Conservation (phyloP, 2,113 vertebrate genomes). For the Lutjanus erythropterus region DNA sequence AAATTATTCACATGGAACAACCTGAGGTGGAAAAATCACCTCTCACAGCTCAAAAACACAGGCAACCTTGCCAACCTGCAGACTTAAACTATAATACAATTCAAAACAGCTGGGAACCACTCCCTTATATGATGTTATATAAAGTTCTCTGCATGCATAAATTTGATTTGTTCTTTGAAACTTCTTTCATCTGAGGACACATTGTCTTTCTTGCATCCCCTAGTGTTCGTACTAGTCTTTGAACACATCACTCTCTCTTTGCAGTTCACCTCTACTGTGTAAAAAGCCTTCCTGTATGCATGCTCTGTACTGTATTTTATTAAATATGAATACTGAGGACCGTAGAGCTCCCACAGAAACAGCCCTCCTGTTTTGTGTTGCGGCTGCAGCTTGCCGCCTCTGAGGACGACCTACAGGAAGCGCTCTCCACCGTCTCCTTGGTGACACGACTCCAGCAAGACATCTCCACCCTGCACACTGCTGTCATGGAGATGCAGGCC, state of each 20-base stretch:
- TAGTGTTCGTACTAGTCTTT: neutral
- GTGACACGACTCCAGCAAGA: slow-evolving; percentile 87
- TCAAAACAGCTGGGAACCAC: too few relatives aligned
- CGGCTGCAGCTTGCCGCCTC: slow-evolving; percentile 93
- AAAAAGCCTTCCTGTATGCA: neutral
- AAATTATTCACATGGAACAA: neutral
- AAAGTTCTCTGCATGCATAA: neutral
- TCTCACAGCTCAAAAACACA: neutral
- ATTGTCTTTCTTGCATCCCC: neutral
- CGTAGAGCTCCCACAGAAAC: slow-evolving; percentile 72
- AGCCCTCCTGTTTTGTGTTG: slow-evolving; percentile 92
- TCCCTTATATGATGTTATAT: neutral
- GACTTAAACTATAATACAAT: too few relatives aligned
- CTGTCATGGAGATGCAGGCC: slow-evolving; percentile 82
- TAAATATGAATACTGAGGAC: slow-evolving; percentile 26
- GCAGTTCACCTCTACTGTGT: neutral
- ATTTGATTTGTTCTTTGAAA: neutral
- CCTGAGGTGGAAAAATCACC: too few relatives aligned
- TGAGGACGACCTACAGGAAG: slow-evolving; percentile 86
- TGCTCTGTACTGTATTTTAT: neutral
- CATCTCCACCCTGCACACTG: slow-evolving; percentile 84
- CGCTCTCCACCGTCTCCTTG: slow-evolving; percentile 83
- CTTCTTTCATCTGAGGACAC: neutral
- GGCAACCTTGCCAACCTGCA: neutral
- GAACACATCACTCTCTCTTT: neutral